A percentile compares a stretch with the other conserved stretches of the same genome.
phyloP scores from a whole-genome alignment of 2,113 vertebrate species.

The Tyto alba region DNA sequence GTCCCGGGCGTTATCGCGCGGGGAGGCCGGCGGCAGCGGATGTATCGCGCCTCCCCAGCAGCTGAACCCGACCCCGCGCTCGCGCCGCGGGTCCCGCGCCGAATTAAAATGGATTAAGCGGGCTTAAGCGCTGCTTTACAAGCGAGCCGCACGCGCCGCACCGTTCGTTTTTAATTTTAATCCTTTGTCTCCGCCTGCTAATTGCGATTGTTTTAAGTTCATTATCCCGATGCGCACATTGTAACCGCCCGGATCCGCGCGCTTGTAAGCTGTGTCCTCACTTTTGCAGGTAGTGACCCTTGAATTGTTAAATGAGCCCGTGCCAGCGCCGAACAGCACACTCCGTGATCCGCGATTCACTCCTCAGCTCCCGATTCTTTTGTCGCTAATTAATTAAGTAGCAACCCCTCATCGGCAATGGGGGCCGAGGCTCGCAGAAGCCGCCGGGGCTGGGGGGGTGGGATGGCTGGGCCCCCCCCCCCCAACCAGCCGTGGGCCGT shows the following conservation, averaged over 20 bases:
- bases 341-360: conserved; percentile 26
- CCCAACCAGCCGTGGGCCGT: accelerated
- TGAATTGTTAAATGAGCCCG: conserved; percentile 74
- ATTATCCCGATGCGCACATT: conserved; percentile 84
- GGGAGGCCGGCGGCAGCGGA: conserved; percentile 87
- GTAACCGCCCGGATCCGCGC: conserved; percentile 76
- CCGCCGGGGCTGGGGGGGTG: neutral
- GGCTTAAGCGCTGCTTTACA: conserved; percentile 85
- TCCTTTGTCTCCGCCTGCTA: conserved; percentile 93
- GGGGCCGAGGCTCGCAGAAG: accelerated
- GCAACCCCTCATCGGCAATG: neutral
- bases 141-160: conserved; percentile 62
- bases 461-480: neutral
- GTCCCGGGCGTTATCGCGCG: conserved; percentile 85
- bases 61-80: conserved; percentile 79
- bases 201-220: conserved; percentile 99
- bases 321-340: conserved; percentile 68
- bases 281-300: conserved; percentile 86
- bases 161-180: conserved; percentile 76
- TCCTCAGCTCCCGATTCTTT: conserved; percentile 21
- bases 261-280: conserved; percentile 80
- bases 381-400: conserved; percentile 26
- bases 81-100: conserved; percentile 48
- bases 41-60: conserved; percentile 87
- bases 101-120: conserved; percentile 78